These are phyloP conservation scores for Rynchops niger DNA, from an alignment of 2,113 vertebrate species.

Conservation along the genomic window DNA sequence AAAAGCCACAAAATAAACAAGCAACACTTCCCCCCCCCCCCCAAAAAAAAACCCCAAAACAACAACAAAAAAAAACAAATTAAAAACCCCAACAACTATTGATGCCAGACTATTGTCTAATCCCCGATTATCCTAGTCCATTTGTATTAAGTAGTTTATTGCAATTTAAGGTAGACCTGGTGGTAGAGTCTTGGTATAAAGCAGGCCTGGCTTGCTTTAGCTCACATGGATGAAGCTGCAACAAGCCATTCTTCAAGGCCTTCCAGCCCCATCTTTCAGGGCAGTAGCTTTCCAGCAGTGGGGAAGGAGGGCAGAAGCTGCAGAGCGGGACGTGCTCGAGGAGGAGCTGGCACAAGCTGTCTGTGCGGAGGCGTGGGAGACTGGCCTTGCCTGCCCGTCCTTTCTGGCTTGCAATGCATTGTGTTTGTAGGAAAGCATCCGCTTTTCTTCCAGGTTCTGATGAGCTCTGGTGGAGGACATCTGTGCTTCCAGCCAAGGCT, in stretches of 20 bases:
- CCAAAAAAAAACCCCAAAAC: neutral
- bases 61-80: neutral
- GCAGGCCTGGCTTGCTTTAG: neutral
- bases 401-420: neutral
- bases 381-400: neutral
- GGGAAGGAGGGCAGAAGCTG: neutral
- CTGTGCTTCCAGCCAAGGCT: neutral
- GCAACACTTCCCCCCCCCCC: too few species aligned
- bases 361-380: neutral
- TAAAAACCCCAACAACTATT: neutral
- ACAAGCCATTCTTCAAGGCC: neutral
- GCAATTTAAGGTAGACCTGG: neutral
- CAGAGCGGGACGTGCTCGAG: rapidly evolving
- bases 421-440: neutral
- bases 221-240: neutral
- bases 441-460: neutral
- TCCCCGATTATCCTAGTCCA: neutral
- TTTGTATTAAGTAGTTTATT: neutral
- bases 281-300: neutral
- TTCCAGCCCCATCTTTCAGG: neutral
- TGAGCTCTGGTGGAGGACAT: neutral
- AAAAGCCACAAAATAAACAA: too few species aligned
- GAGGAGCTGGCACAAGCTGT: neutral
- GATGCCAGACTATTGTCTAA: neutral
- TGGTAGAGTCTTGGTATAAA: neutral